Base-by-base conservation (phyloP, 2,797 vertebrate species). In the Thalassophryne amazonica region DNA sequence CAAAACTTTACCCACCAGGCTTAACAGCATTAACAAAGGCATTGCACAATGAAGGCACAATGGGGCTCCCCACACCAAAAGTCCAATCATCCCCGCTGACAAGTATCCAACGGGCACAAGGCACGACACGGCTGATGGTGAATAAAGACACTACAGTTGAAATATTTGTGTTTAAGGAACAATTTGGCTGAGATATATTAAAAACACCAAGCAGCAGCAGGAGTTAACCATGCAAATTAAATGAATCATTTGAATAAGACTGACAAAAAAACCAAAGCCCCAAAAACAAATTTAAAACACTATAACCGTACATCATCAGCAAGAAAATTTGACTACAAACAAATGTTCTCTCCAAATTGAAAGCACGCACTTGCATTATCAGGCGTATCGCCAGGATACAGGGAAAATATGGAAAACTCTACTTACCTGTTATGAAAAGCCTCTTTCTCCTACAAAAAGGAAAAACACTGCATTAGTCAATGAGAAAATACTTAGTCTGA, bases 1-100 rank as follows among this genome's bases (percentile, higher is more conserved):
- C 85, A 83, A 80, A 89, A 87, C 85, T 74, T 55, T 35, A 67
- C 74, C 60, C 60, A 65, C 29, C 33, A 48, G 72, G 83, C 78
- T 73, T 51, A 67, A 78, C 60, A 37, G 55, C 47, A 46, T 53
- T 69, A 78, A 89, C 87, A 89, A 87, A 86, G 84, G 71, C 38
- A 24, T 32, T 32, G 47, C 69, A 84, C 78, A 84, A 86, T 78
- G 67, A 86, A 84, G 70, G 55, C 65, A 86, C 89, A 88, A 88
- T 76, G 70, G 81, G 67, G 56, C 55, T 69, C 58, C 64, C 73
- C 50, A 60, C 67, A 54, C 33, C 48, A 61, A 65, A 69, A 33
- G 35, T 67, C 68, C 65, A 59, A 62, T 22, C 69, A 60, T 34
- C 52, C 24, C 3, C 13, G 2, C 38, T 60, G 47, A 36, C 2